Evolutionary conservation across 2,797 vertebrate species (phyloP).

Genomic region (Adelosebastes latens): DNA sequence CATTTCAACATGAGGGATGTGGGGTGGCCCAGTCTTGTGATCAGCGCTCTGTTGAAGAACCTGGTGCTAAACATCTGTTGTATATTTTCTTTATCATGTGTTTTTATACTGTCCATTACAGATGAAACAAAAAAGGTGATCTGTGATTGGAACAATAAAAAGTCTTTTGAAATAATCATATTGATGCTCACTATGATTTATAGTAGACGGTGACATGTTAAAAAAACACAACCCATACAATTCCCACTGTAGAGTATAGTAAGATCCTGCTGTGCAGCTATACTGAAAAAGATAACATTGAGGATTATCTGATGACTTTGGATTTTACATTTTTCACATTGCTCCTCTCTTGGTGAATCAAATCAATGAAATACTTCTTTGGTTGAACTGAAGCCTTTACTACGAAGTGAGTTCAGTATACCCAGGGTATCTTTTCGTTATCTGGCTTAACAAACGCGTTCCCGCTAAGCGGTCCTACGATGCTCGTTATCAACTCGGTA

Average conservation of each 20-base stretch:
- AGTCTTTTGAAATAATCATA: constrained; percentile 66
- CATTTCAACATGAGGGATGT: constrained; percentile 51
- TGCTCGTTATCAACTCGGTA: no score
- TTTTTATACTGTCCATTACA: constrained; percentile 81
- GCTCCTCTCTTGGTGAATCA: neutral
- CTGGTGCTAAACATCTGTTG: constrained; percentile 83
- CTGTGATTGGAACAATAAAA: constrained; percentile 82
- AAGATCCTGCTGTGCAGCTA: neutral
- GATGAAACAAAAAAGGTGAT: constrained; percentile 60
- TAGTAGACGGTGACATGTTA: neutral
- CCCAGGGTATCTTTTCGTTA: no score
- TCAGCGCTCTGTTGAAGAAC: constrained; percentile 63
- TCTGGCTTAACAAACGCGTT: no score
- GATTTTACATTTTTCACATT: neutral
- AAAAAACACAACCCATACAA: neutral
- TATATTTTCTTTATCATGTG: constrained; percentile 73
- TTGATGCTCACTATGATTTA: neutral
- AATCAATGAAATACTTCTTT: neutral
- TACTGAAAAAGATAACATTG: neutral
- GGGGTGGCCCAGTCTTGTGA: constrained; percentile 50
- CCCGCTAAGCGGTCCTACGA: no score
- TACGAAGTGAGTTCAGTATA: no score
- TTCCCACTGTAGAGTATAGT: neutral
- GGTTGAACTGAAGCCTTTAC: no score
- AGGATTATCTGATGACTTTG: neutral